Base-by-base conservation (phyloP, 2,113 vertebrate genomes). In the Callocephalon fimbriatum region DNA sequence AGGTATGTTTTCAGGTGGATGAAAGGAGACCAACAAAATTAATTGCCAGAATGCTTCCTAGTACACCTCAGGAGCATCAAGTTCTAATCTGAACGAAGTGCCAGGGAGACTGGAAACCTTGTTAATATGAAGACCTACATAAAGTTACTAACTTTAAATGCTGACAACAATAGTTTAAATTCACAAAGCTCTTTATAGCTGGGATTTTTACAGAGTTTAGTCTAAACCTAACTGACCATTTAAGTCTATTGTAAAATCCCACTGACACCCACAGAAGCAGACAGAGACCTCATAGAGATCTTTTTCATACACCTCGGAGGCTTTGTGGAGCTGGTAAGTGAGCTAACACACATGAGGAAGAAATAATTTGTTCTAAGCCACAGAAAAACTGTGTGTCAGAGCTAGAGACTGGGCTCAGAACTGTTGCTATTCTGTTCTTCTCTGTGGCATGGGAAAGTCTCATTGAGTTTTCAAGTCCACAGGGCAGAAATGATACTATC, bases 331-430 rank as follows among this genome's bases (percentile, higher is more conserved):
- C 56, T 73, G 27, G 14, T 67, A 48, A 68, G 14, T 32, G 85
- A 96, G 26, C 26, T 66, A 86, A 90, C 86, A 74, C 72, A 86
- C 27, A 90, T 67, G 65, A 86, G 27, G 23, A 94, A 88, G 44
- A 95, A 92, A 91, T 59, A 44, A 80, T 22, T 90, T 79, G 13
- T 80, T 90, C 50, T 88, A 90, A 82, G 47, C 54, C 67, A 63
- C 63, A 88, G 51, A 74, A 93, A 47, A 88, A 86, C 68, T 51
- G 48, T 71, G 27, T 84, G 19, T 90, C 48, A 81, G 71, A 86
- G 61, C 25, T 79, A 78, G 62, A 89, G 87, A 85, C 2, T 70
- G 20, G 38, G 50, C 7, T 75, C n/a, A 54, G 16, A 74, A 53
- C 32, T 74, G 48, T 37, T 85, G 42, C 68, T 73, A 76, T 37